Percentiles rank a stretch among this genome's conserved stretches.
phyloP scores from a whole-genome alignment of 2,888 invertebrate species.

The Eupelmus urozonus region DNA sequence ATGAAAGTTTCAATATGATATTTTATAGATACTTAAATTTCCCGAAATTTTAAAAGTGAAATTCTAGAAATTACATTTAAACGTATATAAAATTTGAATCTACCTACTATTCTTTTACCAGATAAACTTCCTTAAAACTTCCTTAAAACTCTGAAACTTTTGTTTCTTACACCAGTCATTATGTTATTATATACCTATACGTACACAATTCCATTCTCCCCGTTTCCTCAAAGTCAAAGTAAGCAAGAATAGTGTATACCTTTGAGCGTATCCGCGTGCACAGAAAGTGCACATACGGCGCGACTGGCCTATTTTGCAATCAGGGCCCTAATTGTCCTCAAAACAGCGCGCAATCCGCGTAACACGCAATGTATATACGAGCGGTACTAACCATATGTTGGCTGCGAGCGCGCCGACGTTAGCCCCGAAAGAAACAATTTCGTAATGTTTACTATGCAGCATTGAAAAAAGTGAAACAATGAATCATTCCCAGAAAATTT shows the following conservation, averaged over 20 bases:
- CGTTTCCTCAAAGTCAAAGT: slow-evolving; percentile 12
- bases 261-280: not conserved
- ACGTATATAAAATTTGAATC: too few relatives aligned
- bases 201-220: not conserved
- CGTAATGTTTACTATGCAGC: slow-evolving; percentile 15
- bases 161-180: too few relatives aligned
- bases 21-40: too few relatives aligned
- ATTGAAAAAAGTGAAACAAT: not conserved
- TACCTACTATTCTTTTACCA: too few relatives aligned
- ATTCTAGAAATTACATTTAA: too few relatives aligned
- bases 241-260: slow-evolving; percentile 12
- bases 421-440: slow-evolving; percentile 21
- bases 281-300: slow-evolving; percentile 7
- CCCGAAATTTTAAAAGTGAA: too few relatives aligned
- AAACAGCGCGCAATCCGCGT: not conserved
- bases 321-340: slow-evolving; percentile 47
- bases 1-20: too few relatives aligned
- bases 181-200: too few relatives aligned
- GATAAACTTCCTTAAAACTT: too few relatives aligned
- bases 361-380: not conserved
- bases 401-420: not conserved
- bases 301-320: slow-evolving; percentile 41
- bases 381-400: slow-evolving; percentile 32
- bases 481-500: not conserved
- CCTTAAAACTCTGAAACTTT: too few relatives aligned